Base-by-base conservation (phyloP, 2,888 invertebrate species). In the Scaptomyza polygonia region DNA sequence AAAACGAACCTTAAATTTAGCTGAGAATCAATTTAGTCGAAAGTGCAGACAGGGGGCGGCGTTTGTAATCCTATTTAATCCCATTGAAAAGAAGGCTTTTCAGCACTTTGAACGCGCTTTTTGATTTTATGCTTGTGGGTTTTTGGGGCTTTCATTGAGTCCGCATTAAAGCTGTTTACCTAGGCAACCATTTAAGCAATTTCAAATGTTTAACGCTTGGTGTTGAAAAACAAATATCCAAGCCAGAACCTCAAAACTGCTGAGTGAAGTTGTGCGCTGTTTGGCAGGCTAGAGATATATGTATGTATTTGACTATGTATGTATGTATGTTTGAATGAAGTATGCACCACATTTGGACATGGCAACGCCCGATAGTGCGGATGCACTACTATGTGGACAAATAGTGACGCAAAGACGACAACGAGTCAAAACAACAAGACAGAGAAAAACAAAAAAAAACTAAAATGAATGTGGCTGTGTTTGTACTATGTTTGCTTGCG, bases 391-490 rank as follows among this genome's bases (percentile, higher is more conserved):
- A 16, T 47, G 44, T 51, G 53, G 30, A 25, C 53, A 30, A 14
- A 25, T 45, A 40, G 45, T 25, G 42, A 45, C 36, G 49, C n/a
- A n/a, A 48, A 45, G 39, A 42, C 34, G 9, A 49, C 52, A 21
- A 40, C 45, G 6, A 62, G 39, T 9, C 18, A 27, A 34, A 61
- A 36, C 39, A 47, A 30, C 44, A 57, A n/a, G 32, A 42, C 27
- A 16, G 32, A 40, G 6, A 40, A 11, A n/a, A n/a, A 21, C 0
- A 42, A 44, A 53, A 11, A 27, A 5, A 36, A 36, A 55, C 48
- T 59, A 68, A 72, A 67, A 72, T 87, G 54, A 65, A 71, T 86
- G 69, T 68, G 81, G 64, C 48, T 79, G 54, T 79, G 54, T 62
- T 16, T 54, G 39, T 57, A n/a, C n/a, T n/a, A 43, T 77, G 77